Evolutionary conservation across 1,140 invertebrate species (phyloP).

Genomic region (Drosophila lacteicornis): DNA sequence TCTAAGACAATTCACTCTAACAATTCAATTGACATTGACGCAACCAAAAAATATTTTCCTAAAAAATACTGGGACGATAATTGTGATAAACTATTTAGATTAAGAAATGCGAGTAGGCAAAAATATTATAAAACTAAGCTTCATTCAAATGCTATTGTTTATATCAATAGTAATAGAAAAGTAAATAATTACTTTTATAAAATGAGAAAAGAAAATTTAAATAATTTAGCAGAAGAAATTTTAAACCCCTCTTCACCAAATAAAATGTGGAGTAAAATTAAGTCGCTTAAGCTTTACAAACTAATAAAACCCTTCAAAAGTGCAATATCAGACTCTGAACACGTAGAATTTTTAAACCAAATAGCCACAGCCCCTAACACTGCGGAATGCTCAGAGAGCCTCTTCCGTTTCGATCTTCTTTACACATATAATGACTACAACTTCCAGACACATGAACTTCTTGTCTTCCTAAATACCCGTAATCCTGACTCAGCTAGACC

Average conservation of each 20-base stretch:
- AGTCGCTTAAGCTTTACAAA: too few species aligned
- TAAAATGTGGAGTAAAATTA: not conserved
- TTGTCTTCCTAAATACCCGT: not conserved
- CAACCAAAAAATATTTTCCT: too few species aligned
- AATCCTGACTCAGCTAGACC: not conserved
- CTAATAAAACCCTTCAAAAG: not conserved
- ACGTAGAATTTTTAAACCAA: not conserved
- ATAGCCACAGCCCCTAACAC: not conserved
- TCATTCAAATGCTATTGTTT: too few species aligned
- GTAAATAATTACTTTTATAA: not conserved
- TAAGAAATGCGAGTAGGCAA: too few species aligned
- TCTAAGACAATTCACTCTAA: too few species aligned
- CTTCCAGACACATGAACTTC: not conserved
- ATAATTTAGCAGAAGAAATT: not conserved
- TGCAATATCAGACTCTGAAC: not conserved
- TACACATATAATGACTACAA: not conserved
- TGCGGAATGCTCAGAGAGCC: not conserved
- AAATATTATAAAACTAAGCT: too few species aligned
- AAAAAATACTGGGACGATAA: too few species aligned
- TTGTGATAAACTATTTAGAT: too few species aligned
- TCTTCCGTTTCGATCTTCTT: not conserved
- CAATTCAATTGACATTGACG: too few species aligned
- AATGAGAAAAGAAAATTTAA: not conserved
- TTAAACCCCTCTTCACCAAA: too few species aligned
- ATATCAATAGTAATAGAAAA: too few species aligned